Percentiles rank a stretch among this genome's conserved stretches.
phyloP scores from a whole-genome alignment of 2,113 vertebrate genomes.

The Cyphomyrus plagiostoma region DNA sequence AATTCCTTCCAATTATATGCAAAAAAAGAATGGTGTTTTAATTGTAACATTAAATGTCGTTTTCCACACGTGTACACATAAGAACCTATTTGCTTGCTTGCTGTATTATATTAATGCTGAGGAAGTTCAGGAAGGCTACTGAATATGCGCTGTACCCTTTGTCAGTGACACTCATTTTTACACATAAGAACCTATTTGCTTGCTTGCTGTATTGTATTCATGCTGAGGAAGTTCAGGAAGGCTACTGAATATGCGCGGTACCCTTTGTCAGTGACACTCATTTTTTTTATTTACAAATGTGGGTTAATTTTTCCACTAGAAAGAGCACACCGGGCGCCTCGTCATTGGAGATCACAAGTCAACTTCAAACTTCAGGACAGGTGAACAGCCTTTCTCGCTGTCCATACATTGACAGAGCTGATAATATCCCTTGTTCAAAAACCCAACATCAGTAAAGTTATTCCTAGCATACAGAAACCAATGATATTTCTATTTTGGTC shows the following conservation, averaged over 20 bases:
- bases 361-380: slow-evolving; percentile 58
- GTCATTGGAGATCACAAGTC: slow-evolving; percentile 68
- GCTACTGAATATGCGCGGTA: neutral
- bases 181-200: neutral
- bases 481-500: neutral
- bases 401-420: neutral
- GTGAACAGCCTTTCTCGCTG: slow-evolving; percentile 39
- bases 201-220: neutral
- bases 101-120: neutral
- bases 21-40: neutral
- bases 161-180: neutral
- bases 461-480: neutral
- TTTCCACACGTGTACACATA: neutral
- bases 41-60: slow-evolving; percentile 1
- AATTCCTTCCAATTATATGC: slow-evolving; percentile 9
- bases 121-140: neutral
- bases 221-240: neutral
- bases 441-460: neutral
- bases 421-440: neutral
- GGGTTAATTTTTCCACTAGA: slow-evolving; percentile 40
- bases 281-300: neutral
- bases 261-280: neutral
- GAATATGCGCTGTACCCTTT: neutral
- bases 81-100: neutral
- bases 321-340: slow-evolving; percentile 61